phyloP scores from a whole-genome alignment of 2,113 vertebrate genomes.

The Tragelaphus buxtoni region DNA sequence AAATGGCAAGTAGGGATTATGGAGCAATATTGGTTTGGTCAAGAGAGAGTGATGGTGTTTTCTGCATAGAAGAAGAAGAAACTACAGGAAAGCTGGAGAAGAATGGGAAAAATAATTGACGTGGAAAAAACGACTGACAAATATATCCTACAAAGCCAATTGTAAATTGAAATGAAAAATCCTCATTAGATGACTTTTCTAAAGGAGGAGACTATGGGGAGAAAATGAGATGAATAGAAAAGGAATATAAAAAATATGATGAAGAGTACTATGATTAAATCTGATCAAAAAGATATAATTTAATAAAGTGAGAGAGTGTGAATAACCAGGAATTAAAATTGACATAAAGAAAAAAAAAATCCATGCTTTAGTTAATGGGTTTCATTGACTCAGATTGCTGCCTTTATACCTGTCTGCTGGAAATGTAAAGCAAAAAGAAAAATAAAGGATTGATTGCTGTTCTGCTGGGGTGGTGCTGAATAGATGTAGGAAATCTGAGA shows the following conservation, averaged over 20 bases:
- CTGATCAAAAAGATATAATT: neutral
- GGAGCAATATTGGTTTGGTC: neutral
- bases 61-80: neutral
- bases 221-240: neutral
- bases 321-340: conserved; percentile 36
- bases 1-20: neutral
- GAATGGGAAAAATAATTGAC: neutral
- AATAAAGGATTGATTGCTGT: conserved; percentile 46
- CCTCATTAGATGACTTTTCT: neutral
- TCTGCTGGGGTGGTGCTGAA: conserved; percentile 4
- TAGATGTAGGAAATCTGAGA: conserved; percentile 21
- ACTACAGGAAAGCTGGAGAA: neutral
- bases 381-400: conserved; percentile 28
- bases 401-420: conserved; percentile 2
- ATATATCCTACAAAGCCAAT: neutral
- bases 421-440: conserved; percentile 32
- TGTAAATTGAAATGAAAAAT: conserved; percentile 22
- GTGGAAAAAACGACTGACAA: neutral
- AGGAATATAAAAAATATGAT: neutral
- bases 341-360: neutral
- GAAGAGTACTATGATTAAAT: neutral
- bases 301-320: neutral
- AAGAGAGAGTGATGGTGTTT: neutral
- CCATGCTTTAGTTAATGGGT: neutral
- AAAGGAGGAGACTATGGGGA: neutral